These are phyloP conservation scores for Papilio aristodemus DNA, from an alignment of 1,140 invertebrate genomes.

Conservation along the genomic window DNA sequence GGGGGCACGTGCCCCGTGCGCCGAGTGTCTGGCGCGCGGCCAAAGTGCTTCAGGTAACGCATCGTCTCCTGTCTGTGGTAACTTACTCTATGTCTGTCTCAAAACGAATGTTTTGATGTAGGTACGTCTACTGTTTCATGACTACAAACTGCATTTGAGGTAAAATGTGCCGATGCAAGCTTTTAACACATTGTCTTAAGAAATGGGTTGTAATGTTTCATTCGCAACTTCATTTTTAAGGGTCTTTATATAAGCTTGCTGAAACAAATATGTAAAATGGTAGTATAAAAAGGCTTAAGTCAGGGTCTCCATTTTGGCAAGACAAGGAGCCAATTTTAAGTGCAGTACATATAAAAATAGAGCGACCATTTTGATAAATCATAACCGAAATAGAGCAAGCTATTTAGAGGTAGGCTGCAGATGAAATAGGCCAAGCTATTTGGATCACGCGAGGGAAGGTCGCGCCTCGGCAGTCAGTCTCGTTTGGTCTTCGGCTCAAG, in stretches of 20 bases:
- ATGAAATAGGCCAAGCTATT: conserved; percentile 2
- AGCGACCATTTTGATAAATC: neutral
- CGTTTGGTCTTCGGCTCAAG: neutral
- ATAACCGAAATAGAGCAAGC: conserved; percentile 5
- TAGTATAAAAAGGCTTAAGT: too few relatives aligned
- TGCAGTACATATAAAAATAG: neutral
- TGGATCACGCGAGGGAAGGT: neutral
- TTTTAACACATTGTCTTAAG: neutral
- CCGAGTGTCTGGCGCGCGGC: neutral
- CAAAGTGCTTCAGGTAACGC: conserved; percentile 14
- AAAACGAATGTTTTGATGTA: neutral
- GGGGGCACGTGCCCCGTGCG: too few relatives aligned
- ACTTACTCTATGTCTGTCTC: neutral
- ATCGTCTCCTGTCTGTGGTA: neutral
- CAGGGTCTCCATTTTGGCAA: neutral
- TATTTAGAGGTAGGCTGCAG: neutral
- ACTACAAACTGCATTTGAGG: neutral
- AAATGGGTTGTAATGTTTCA: neutral
- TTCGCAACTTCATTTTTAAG: too few relatives aligned
- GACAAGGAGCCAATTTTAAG: neutral
- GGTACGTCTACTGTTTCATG: neutral
- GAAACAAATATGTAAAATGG: neutral
- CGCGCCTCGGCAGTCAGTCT: neutral
- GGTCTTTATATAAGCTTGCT: too few relatives aligned
- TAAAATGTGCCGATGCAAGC: neutral